Base-by-base conservation (phyloP, 2,113 vertebrate genomes). In the Cephalopterus ornatus region DNA sequence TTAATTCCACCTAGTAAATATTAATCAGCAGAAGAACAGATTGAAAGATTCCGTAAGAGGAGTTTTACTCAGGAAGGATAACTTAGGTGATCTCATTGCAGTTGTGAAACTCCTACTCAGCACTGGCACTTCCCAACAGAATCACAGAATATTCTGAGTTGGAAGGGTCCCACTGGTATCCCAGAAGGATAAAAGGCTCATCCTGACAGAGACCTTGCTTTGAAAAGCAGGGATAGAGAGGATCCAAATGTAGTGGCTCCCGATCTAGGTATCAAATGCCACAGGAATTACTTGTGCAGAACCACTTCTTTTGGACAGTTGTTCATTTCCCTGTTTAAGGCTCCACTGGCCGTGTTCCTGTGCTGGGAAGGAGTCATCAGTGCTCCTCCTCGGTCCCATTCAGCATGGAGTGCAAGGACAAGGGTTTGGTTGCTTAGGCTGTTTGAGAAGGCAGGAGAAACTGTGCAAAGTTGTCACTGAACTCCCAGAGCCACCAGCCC, bases 231-330 rank as follows among this genome's bases (percentile, higher is more conserved):
- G 1, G 30, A 46, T 2, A 8, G 23, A 9, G 47, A 52, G 23
- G 52, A n/a, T 67, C 52, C 73, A n/a, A 5, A 27, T 2, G 9
- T 9, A 55, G 15, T 10, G 50, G 3, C 22, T 66, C 67, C 37
- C 11, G 30, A n/a, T 23, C 50, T 13, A 41, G 41, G 16, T 5
- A 8, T 17, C 7, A n/a, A 49, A 9, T 0, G 5, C 50, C 53
- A 3, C 7, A 13, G 37, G 33, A 33, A 67, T 67, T 37, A 7
- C 28, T 4, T 0, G 8, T 28, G 12, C 58, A 74, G 33, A 35
- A 37, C 12, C 1, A 0, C 27, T 22, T 15, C 9, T 8, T 58
- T 32, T 21, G 68, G 47, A 22, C 16, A 30, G 12, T 1, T 8
- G 2, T 4, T 76, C 8, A 41, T 30, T 37, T 9, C 65, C 73